Evolutionary conservation across 2,113 vertebrate species (phyloP).

Genomic region (Psettodes erumei): DNA sequence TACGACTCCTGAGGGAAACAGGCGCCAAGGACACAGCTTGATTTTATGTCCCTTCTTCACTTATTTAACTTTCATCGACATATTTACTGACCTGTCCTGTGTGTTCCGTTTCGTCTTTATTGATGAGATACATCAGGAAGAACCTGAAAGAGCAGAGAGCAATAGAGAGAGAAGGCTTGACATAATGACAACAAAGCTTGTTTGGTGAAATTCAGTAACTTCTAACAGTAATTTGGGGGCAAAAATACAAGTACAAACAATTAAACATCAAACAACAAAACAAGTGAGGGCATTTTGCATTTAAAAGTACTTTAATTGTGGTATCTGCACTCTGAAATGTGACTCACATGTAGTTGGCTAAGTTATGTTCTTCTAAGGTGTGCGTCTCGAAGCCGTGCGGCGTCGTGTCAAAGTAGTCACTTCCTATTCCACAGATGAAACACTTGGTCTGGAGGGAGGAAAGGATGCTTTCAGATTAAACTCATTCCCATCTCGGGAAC

Average conservation of each 20-base stretch:
- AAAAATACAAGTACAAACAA: too few species aligned
- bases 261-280: background rate
- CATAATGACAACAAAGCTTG: background rate
- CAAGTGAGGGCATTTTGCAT: background rate
- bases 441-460: slow-evolving; percentile 88
- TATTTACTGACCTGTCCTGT: slow-evolving; percentile 89
- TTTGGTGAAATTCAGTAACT: background rate
- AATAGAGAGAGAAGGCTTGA: background rate
- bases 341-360: slow-evolving; percentile 90
- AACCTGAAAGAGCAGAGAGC: slow-evolving; percentile 83
- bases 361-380: slow-evolving; percentile 92
- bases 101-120: slow-evolving; percentile 95
- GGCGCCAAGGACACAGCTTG: background rate
- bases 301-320: background rate
- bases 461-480: background rate
- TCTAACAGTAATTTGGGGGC: background rate
- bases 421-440: slow-evolving; percentile 95
- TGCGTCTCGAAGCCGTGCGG: slow-evolving; percentile 94
- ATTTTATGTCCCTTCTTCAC: background rate
- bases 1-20: slow-evolving; percentile 87
- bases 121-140: slow-evolving; percentile 96
- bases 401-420: slow-evolving; percentile 94
- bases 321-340: background rate
- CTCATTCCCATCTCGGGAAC: background rate
- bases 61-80: background rate